Evolutionary conservation across 2,888 invertebrate species (phyloP), one percentile per base, ranked within the genome.

Genomic region (Euplagia quadripunctaria): DNA sequence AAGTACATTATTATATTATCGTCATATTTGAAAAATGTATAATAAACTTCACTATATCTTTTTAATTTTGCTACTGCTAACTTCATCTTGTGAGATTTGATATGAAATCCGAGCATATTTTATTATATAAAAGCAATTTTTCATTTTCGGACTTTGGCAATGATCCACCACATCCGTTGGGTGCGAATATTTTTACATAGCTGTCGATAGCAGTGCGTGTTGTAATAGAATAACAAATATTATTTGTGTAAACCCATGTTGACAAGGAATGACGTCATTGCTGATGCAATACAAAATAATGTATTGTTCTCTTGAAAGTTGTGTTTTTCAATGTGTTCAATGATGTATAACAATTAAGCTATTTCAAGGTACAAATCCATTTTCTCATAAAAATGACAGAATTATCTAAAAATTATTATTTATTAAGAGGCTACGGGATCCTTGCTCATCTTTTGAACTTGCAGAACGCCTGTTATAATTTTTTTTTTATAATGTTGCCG

Each of bases 141-240:
- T 85, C 82, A 82, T 80, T 77, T 79, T 79, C 73, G 78, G 7
- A 68, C 69, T 83, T 81, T 86, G 85, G 85, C 85, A 86, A 42
- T 71, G 70, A 17, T 79, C 84, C 85, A 84, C 75, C 70, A 80
- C 77, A 84, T 85, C 84, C 85, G 84, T 68, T 81, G 72, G 65
- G 72, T 68, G 73, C 52, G 70, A 80, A 79, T 82, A 83, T 79
- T 78, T 82, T 82, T 82, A 76, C 77, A 85, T 79, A 78, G 76
- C 77, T 71, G 64, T 73, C 79, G 68, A 76, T 77, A 73, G 66
- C 64, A 70, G 69, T 71, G 70, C 65, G 71, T 71, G 49, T 72
- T 64, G 70, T 80, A 61, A 73, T 80, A 76, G 64, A 78, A 74
- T 78, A 67, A 75, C 77, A 76, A 73, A 73, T 72, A 71, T 66